Conservation (phyloP, 2,888 invertebrate genomes). For the Linhomoeus sp. region DNA sequence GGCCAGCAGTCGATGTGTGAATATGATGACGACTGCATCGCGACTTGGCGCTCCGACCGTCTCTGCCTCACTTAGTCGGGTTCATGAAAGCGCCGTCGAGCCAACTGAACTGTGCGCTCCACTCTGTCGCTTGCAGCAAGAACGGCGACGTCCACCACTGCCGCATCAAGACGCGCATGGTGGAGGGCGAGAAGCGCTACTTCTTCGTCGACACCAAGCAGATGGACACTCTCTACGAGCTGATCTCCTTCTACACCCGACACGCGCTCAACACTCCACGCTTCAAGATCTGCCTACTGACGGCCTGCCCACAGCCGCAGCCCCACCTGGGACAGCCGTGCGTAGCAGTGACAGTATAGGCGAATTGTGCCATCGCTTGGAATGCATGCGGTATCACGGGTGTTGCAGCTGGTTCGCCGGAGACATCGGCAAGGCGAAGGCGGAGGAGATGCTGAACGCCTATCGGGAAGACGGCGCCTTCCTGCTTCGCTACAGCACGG, state of each 20-base stretch:
- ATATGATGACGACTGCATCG: too few relatives aligned
- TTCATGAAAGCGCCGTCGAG: too few relatives aligned
- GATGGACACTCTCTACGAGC: conserved; percentile 24
- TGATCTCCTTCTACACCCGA: conserved; percentile 21
- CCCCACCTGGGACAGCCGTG: conserved; percentile 22
- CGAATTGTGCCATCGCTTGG: too few relatives aligned
- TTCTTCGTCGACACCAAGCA: conserved; percentile 21
- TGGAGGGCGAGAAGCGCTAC: conserved; percentile 22
- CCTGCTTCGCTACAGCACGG: conserved; percentile 71
- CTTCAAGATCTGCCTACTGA: conserved; percentile 15
- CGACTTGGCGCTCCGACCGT: too few relatives aligned
- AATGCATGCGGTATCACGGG: not conserved
- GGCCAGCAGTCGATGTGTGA: too few relatives aligned
- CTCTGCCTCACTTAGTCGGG: not conserved
- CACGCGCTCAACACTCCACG: conserved; percentile 11
- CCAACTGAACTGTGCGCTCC: too few relatives aligned
- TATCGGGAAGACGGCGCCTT: conserved; percentile 77
- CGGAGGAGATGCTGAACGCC: conserved; percentile 50
- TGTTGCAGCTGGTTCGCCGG: conserved; percentile 9
- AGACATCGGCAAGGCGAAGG: not conserved
- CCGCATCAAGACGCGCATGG: conserved; percentile 19
- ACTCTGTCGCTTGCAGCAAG: not conserved
- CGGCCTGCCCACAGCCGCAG: conserved; percentile 25
- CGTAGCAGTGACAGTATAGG: too few relatives aligned
- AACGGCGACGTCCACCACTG: conserved; percentile 18